Evolutionary conservation across 2,888 invertebrate genomes (phyloP).

Genomic region (Drosophila ochracea): DNA sequence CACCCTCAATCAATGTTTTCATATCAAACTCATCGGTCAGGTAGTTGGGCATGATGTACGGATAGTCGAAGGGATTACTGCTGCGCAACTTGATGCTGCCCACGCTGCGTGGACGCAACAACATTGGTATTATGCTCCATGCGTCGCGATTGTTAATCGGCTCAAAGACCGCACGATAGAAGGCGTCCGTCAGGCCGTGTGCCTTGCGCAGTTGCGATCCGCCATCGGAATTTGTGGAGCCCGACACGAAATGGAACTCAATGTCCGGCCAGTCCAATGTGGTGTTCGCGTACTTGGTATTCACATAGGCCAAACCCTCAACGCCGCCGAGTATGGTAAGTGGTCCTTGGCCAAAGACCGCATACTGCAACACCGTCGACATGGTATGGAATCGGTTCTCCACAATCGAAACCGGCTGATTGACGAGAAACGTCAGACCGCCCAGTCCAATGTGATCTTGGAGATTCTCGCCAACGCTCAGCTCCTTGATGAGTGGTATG

Average conservation of each 20-base stretch:
- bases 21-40: conserved; percentile 92
- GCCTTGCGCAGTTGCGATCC: conserved; percentile 92
- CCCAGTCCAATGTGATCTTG: conserved; percentile 96
- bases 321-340: conserved; percentile 95
- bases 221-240: conserved; percentile 94
- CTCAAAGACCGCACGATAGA: conserved; percentile 91
- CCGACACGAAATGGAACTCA: conserved; percentile 95
- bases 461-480: conserved; percentile 93
- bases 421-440: conserved; percentile 93
- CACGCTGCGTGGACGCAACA: conserved; percentile 93
- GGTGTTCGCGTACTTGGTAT: conserved; percentile 93
- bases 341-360: conserved; percentile 93
- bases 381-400: conserved; percentile 92
- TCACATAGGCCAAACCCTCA: conserved; percentile 95
- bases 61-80: conserved; percentile 94
- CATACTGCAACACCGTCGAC: conserved; percentile 93
- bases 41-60: conserved; percentile 96
- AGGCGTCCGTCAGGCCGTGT: conserved; percentile 90
- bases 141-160: conserved; percentile 91
- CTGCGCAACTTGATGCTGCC: conserved; percentile 93
- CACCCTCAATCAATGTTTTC: conserved; percentile 92
- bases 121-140: conserved; percentile 94
- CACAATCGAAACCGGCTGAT: conserved; percentile 91
- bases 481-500: conserved; percentile 92
- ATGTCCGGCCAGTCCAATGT: conserved; percentile 94